phyloP scores from a whole-genome alignment of 2,113 vertebrate genomes.

The Salvelinus alpinus region DNA sequence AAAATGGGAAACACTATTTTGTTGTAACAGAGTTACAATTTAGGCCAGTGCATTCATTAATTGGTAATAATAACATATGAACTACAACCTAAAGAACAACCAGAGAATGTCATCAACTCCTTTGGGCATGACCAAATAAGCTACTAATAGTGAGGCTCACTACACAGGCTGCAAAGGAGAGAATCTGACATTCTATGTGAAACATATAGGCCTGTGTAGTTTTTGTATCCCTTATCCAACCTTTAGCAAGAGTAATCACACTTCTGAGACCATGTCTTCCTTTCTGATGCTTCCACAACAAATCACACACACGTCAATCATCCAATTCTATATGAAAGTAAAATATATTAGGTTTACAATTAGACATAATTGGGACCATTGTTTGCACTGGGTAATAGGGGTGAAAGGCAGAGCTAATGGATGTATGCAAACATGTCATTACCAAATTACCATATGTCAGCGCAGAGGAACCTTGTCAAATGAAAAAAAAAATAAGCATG shows the following conservation, averaged over 20 bases:
- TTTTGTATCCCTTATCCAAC: constrained; percentile 47
- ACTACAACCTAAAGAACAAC: no score
- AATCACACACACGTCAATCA: constrained; percentile 63
- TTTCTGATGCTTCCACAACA: constrained; percentile 45
- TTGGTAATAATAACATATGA: no score
- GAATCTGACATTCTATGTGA: no score
- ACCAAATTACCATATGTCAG: constrained; percentile 74
- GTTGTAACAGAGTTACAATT: no score
- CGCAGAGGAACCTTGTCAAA: constrained; percentile 66
- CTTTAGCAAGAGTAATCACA: constrained; percentile 41
- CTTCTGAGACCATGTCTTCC: constrained; percentile 25
- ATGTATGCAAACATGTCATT: constrained; percentile 73
- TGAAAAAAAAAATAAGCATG: constrained; percentile 55
- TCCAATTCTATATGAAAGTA: constrained; percentile 54
- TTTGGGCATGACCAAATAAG: no score
- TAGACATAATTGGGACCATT: constrained; percentile 71
- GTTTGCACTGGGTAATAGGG: constrained; percentile 68
- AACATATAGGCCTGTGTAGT: not conserved
- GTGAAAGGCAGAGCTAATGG: constrained; percentile 72
- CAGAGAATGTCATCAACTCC: no score
- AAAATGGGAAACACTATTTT: not conserved
- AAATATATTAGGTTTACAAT: constrained; percentile 64
- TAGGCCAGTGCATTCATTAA: no score
- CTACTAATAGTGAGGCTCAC: no score
- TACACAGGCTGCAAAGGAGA: no score